These are phyloP conservation scores for Drosophila subsilvestris DNA, from an alignment of 2,888 invertebrate genomes.

Conservation along the genomic window DNA sequence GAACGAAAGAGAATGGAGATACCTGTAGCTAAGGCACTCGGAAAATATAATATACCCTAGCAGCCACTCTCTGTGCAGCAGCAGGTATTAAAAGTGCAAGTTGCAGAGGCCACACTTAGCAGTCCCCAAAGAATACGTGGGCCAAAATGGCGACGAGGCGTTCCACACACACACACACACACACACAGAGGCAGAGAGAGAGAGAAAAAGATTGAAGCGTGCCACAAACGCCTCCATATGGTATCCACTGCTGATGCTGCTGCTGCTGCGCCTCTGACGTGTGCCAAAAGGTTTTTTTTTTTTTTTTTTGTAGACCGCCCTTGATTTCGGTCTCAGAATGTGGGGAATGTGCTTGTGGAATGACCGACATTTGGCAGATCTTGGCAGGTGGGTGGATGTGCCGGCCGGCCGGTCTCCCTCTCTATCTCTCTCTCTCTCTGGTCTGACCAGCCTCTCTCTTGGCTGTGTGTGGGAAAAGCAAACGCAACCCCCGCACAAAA, in stretches of 20 bases:
- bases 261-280: slow-evolving; percentile 26
- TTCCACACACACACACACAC: slow-evolving; percentile 9
- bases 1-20: not conserved
- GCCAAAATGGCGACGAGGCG: slow-evolving; percentile 65
- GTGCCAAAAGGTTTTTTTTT: slow-evolving; percentile 39
- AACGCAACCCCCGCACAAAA: slow-evolving; percentile 72
- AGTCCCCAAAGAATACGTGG: slow-evolving; percentile 52
- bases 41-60: slow-evolving; percentile 10
- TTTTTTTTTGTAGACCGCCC: slow-evolving; percentile 14
- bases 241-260: not conserved
- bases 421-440: not conserved
- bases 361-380: slow-evolving; percentile 71
- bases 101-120: slow-evolving; percentile 30
- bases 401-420: slow-evolving; percentile 24
- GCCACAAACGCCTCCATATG: slow-evolving; percentile 61
- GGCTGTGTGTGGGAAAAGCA: slow-evolving; percentile 41
- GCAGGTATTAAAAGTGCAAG: slow-evolving; percentile 66
- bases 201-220: slow-evolving; percentile 55
- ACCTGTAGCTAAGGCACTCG: slow-evolving; percentile 9
- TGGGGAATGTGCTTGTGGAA: slow-evolving; percentile 11
- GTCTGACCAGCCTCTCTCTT: slow-evolving; percentile 12
- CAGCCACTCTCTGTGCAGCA: slow-evolving; percentile 26
- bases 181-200: not conserved
- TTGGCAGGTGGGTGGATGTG: slow-evolving; percentile 67
- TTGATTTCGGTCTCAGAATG: slow-evolving; percentile 39